A percentile compares a stretch with the other conserved stretches of the same genome.
Evolutionary conservation across 2,113 vertebrate genomes (phyloP).

Genomic region (Malurus alboscapulatus): DNA sequence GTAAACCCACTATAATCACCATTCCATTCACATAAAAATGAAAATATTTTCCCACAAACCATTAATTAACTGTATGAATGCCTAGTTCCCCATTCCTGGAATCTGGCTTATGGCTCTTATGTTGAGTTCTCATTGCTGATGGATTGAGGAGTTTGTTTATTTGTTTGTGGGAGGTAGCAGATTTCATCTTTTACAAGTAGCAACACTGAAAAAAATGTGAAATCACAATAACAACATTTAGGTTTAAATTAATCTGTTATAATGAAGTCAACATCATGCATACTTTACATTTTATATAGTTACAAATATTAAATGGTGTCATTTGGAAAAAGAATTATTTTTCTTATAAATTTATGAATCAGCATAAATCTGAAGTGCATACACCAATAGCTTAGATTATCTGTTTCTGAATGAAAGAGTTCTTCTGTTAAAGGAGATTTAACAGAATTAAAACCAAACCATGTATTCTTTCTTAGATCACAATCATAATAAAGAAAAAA

Average conservation of each 20-base stretch:
- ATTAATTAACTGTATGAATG: not conserved
- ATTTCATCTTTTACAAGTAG: not conserved
- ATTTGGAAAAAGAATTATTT: not conserved
- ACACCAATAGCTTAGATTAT: not conserved
- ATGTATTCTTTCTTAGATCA: not conserved
- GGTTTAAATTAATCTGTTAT: not conserved
- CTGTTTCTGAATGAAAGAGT: not conserved
- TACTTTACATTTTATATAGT: not conserved
- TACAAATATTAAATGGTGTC: not conserved
- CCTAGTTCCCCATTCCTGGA: not conserved
- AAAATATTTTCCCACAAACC: not conserved
- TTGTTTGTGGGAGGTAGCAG: not conserved
- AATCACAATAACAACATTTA: not conserved
- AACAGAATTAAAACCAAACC: not conserved
- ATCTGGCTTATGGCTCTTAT: not conserved
- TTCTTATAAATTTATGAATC: not conserved
- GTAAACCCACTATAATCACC: not conserved
- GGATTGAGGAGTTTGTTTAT: not conserved
- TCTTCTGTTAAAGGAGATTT: not conserved
- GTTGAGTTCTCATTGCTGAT: not conserved
- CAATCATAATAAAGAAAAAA: not conserved
- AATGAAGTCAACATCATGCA: not conserved
- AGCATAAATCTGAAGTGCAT: not conserved
- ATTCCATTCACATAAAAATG: not conserved
- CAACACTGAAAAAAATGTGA: not conserved